Conservation (phyloP, 30 jellyfish, hydroid and myxozoan genomes). For the Catostylus mosaicus region DNA sequence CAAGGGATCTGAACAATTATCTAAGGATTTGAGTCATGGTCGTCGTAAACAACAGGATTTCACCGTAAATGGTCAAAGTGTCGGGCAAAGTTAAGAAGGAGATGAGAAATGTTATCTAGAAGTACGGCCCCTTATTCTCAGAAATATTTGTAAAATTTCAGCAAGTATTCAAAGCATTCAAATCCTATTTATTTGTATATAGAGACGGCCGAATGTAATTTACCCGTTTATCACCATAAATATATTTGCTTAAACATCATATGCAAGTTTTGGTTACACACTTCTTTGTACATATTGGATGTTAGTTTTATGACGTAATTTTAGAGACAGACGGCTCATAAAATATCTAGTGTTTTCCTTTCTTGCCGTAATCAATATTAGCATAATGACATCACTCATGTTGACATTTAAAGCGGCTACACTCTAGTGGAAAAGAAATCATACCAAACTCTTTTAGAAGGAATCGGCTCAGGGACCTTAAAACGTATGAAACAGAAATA, state of each 20-base stretch:
- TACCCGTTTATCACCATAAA: not conserved
- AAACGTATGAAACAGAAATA: no score
- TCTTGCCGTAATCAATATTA: no score
- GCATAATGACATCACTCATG: no score
- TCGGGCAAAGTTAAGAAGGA: not conserved
- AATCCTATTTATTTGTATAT: not conserved
- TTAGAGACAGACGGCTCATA: not conserved
- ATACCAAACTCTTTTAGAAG: no score
- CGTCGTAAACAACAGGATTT: conserved; percentile 15
- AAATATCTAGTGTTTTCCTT: not conserved
- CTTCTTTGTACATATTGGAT: not conserved
- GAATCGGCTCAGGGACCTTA: no score
- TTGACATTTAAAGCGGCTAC: no score
- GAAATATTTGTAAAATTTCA: not conserved
- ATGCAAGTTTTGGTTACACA: not conserved
- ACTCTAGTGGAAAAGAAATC: no score
- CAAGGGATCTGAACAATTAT: not conserved
- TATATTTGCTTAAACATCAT: not conserved
- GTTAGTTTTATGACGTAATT: not conserved
- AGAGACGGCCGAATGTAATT: not conserved
- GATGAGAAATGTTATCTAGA: not conserved
- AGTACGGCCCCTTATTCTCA: not conserved
- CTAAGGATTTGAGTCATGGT: not conserved
- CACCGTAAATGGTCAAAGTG: not conserved
- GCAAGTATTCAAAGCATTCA: not conserved